Evolutionary conservation across 2,113 vertebrate species (phyloP), one percentile per base, ranked within the genome.

Genomic region (Ammodytes dubius): DNA sequence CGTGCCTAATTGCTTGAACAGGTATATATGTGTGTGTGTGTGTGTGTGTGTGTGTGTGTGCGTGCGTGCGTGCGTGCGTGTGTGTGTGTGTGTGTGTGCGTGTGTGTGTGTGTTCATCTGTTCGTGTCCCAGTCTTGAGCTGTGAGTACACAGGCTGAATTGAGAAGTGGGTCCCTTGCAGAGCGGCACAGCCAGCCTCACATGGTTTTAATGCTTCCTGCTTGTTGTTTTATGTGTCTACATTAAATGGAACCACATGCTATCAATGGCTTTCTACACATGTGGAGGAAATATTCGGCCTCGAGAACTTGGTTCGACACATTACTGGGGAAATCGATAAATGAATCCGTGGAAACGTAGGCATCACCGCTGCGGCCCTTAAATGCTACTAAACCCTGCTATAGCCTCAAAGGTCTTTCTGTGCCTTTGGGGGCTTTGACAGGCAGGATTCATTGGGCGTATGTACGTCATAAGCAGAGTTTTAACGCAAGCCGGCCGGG

Each of bases 141-240:
- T 70, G 61, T 57, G 78, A 82, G 82, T 72, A 85, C 87, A 88
- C 87, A 87, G 73, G 45, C 77, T 83, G 83, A 69, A 87, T 85
- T 89, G 73, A 91, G 84, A 74, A 77, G 64, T 19, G 47, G 84
- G 79, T 92, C 81, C 74, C 72, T 91, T 72, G 39, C 86, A 82
- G 83, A 80, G 90, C 77, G 17, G 72, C 56, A 27, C 81, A 80
- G 49, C 78, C 79, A 82, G 81, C 68, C 86, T 90, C 86, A 88
- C 77, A 66, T 84, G 77, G 85, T 90, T 92, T 92, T 88, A 92
- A 90, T 84, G 83, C 84, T 93, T 93, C 92, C 93, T 92, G 92
- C 90, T 88, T 92, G 88, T 91, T 93, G 87, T 90, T 94, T 95
- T 94, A 92, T 93, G 84, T 83, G 90, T 91, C 82, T 84, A 65